Base-by-base conservation (phyloP, 1,140 invertebrate species). In the Rhagoletis pomonella region DNA sequence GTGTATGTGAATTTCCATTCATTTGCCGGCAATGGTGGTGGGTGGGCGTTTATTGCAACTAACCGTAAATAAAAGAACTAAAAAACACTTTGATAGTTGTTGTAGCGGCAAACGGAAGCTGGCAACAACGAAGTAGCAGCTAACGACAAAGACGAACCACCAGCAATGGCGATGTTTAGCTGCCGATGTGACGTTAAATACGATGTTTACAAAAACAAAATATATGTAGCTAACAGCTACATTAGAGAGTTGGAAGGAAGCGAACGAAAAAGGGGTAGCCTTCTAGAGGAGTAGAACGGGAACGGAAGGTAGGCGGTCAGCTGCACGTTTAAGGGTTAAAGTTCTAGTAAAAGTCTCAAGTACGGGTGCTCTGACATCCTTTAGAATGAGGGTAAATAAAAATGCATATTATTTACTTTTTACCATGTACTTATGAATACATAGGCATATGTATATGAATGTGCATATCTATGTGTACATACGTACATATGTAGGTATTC, bases 81-180 rank as follows among this genome's bases (percentile, higher is more conserved):
- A 17, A 62, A 62, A 81, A 81, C n/a, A 29, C 47, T 81, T 81
- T n/a, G 5, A 55, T 0, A 47, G 73, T 81, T 4, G 44, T 19
- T 81, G 73, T 81, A 55, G 50, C 19, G 73, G 44, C 17, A 55
- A 55, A 55, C 73, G 73, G 73, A 81, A 81, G 73, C n/a, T 81
- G 73, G 42, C 47, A 81, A 81, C 73, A 50, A 77, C 73, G 44
- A 77, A 29, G 47, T 4, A 19, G 9, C 19, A 12, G 29, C 29
- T 29, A 29, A 19, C 7, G 3, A 55, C 19, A n/a, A 12, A 81
- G 5, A 81, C 73, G 73, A 81, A 81, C 47, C 6, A 50, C 19
- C 17, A 19, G 7, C 73, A 42, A 81, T 55, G 47, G 19, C 47
- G 47, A 50, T 4, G n/a, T 29, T n/a, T 81, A 14, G 17, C 73